Percentiles rank a stretch among this genome's conserved stretches.
Conservation (phyloP, 2,797 vertebrate species). For the Lithobates sylvaticus region DNA sequence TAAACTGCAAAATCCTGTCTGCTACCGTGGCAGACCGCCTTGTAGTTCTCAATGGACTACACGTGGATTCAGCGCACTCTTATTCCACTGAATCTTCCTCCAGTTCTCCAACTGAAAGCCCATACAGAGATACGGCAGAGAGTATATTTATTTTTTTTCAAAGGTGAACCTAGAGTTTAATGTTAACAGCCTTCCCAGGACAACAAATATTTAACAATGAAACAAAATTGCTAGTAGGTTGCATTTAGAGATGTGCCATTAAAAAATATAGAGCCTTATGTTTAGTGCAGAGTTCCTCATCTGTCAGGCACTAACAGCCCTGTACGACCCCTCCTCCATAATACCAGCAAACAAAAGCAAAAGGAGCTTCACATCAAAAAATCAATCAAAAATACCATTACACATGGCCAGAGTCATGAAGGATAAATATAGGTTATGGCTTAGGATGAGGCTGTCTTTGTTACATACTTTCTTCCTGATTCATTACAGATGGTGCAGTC, state of each 20-base stretch:
- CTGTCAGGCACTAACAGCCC: background rate
- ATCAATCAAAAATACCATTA: background rate
- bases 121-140: no score
- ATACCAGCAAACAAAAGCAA: background rate
- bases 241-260: no score
- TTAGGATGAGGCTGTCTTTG: slow-evolving; percentile 3
- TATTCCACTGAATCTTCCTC: no score
- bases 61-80: no score
- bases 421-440: slow-evolving; percentile 2
- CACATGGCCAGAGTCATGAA: background rate
- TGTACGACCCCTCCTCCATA: no score
- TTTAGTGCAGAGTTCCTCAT: background rate
- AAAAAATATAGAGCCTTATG: background rate
- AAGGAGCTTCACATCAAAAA: background rate
- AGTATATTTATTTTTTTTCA: no score
- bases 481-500: slow-evolving; percentile 50
- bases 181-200: background rate
- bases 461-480: slow-evolving; percentile 55
- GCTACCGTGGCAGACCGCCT: no score
- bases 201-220: background rate
- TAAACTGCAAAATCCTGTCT: no score
- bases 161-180: no score
- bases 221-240: no score
- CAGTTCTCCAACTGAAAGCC: no score
- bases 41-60: no score